phyloP scores from a whole-genome alignment of 2,113 vertebrate genomes.

The Calcarius ornatus region DNA sequence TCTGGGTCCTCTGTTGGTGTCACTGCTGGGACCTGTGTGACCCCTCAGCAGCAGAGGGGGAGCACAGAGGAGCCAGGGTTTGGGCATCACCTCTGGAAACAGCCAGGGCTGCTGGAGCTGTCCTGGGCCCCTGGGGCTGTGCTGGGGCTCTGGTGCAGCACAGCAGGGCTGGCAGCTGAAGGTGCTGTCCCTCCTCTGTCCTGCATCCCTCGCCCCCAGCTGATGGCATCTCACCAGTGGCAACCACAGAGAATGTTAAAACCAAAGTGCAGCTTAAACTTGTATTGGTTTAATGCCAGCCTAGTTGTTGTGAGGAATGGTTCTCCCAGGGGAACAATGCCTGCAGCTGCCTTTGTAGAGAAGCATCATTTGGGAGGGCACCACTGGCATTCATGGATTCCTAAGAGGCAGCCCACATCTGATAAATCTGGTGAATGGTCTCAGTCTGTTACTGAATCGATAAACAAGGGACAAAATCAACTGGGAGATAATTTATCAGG shows the following conservation, averaged over 20 bases:
- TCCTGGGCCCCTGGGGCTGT: background rate
- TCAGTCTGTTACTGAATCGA: slow-evolving; percentile 33
- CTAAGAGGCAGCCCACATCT: slow-evolving; percentile 2
- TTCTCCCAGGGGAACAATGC: background rate
- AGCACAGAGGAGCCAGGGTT: background rate
- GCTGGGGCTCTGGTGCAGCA: background rate
- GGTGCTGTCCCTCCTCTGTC: background rate
- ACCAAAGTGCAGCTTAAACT: background rate
- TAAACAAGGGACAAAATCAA: slow-evolving; percentile 57
- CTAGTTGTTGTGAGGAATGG: background rate
- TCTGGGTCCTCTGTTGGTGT: background rate
- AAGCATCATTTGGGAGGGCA: slow-evolving; percentile 18
- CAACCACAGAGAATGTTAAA: background rate
- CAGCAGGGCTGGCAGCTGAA: background rate
- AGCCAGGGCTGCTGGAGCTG: background rate
- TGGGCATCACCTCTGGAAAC: background rate
- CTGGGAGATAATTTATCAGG: slow-evolving; percentile 20
- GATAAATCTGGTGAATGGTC: slow-evolving; percentile 41
- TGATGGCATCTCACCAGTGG: background rate
- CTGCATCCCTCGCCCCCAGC: background rate
- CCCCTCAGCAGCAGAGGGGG: background rate
- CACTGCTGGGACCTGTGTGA: background rate
- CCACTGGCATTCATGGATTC: background rate
- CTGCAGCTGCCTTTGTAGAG: slow-evolving; percentile 2
- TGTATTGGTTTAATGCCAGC: background rate